These are phyloP conservation scores for Rhynchotus rufescens DNA, from an alignment of 2,797 vertebrate genomes.

Conservation along the genomic window DNA sequence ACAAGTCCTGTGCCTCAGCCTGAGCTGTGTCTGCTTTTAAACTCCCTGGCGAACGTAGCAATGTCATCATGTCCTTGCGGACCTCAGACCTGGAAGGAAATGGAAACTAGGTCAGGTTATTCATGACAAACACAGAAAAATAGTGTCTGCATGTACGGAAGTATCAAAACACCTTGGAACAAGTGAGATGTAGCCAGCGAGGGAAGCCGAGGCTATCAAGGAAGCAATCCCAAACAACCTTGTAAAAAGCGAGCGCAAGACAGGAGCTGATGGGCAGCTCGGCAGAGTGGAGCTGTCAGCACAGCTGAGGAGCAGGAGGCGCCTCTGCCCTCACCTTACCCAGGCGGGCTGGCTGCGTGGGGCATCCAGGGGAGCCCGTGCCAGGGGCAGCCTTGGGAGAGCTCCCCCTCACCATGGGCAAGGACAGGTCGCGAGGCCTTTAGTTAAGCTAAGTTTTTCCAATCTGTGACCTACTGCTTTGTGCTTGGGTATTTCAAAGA, in stretches of 20 bases:
- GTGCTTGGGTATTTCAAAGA: background rate
- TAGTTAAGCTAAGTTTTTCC: background rate
- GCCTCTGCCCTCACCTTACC: rapidly evolving
- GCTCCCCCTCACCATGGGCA: background rate
- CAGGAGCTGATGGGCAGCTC: background rate
- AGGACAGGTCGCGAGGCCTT: background rate
- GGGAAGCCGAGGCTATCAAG: rapidly evolving
- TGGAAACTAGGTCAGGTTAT: background rate
- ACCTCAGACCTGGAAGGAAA: background rate
- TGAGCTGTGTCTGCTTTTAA: background rate
- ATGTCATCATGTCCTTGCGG: background rate
- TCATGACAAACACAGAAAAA: background rate
- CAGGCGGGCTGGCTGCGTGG: rapidly evolving
- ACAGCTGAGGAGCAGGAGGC: background rate
- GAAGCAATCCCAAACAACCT: background rate
- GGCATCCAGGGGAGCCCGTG: background rate
- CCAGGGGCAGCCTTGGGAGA: rapidly evolving
- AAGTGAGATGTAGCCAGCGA: background rate
- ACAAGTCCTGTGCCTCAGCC: background rate
- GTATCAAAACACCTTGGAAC: rapidly evolving
- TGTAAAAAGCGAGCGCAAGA: background rate
- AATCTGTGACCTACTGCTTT: background rate
- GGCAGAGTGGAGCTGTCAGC: background rate
- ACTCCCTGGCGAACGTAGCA: background rate
- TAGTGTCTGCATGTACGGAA: background rate